These are phyloP conservation scores for Drosophila longiperda DNA, from an alignment of 2,888 invertebrate species.

Conservation along the genomic window DNA sequence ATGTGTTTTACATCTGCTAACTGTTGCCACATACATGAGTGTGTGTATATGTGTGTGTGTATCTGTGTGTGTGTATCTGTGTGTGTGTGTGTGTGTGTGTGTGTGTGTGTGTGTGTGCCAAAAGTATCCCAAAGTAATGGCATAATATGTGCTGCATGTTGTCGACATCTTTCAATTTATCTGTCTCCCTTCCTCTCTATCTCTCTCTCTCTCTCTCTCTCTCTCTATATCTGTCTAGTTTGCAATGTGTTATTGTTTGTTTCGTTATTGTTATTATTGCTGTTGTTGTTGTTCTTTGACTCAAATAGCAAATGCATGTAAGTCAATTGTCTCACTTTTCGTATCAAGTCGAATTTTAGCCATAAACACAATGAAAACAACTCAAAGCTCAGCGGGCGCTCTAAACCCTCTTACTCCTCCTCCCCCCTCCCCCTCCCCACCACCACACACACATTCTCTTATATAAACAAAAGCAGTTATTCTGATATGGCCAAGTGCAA, in stretches of 20 bases:
- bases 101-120: neutral
- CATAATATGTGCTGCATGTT: neutral
- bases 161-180: slow-evolving; percentile 3
- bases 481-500: slow-evolving; percentile 41
- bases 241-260: neutral
- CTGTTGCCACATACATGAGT: neutral
- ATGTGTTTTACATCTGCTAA: neutral
- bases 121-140: neutral
- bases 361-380: slow-evolving; percentile 27
- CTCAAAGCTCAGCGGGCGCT: slow-evolving; percentile 17
- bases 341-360: slow-evolving; percentile 39
- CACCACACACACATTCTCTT: neutral
- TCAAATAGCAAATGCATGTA: slow-evolving; percentile 54
- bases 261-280: neutral
- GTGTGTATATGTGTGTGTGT: neutral
- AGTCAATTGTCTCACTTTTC: slow-evolving; percentile 46
- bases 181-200: neutral
- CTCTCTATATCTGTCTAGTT: neutral
- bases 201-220: neutral
- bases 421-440: too few species aligned
- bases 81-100: neutral
- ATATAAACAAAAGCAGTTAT: slow-evolving; percentile 52
- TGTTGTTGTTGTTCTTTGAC: neutral
- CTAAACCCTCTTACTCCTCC: neutral
- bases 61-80: neutral